Percentiles rank a stretch among this genome's conserved stretches.
Evolutionary conservation across 2,888 invertebrate genomes (phyloP).

Genomic region (Hyppa rectilinea): DNA sequence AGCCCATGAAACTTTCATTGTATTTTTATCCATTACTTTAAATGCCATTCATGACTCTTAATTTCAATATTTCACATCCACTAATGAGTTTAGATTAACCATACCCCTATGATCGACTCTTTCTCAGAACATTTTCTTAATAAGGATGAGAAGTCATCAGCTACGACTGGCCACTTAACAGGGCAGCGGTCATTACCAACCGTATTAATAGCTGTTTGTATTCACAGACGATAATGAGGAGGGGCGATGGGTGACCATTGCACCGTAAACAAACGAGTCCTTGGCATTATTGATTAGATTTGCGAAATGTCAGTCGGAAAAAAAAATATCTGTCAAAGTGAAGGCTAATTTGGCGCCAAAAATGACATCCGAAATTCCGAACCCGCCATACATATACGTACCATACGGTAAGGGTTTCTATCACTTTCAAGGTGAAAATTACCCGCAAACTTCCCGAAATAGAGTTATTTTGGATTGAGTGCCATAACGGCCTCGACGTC

Average conservation of each 20-base stretch:
- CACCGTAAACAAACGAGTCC: slow-evolving; percentile 69
- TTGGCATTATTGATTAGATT: slow-evolving; percentile 61
- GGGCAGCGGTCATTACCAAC: slow-evolving; percentile 71
- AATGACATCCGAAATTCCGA: background rate
- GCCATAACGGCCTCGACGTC: background rate
- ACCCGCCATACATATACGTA: background rate
- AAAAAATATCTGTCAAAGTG: slow-evolving; percentile 28
- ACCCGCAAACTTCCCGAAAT: background rate
- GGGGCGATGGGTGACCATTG: slow-evolving; percentile 69
- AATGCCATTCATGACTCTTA: slow-evolving; percentile 33
- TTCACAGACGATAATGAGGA: slow-evolving; percentile 66
- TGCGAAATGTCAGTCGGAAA: slow-evolving; percentile 44
- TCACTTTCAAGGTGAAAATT: slow-evolving; percentile 10
- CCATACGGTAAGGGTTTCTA: background rate
- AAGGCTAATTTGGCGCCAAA: slow-evolving; percentile 29
- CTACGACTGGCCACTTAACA: slow-evolving; percentile 66
- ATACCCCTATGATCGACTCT: slow-evolving; percentile 50
- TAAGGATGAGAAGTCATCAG: slow-evolving; percentile 73
- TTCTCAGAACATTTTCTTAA: slow-evolving; percentile 72
- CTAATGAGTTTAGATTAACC: slow-evolving; percentile 49
- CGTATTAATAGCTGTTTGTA: slow-evolving; percentile 76
- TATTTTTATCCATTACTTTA: slow-evolving; percentile 17
- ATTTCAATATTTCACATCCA: slow-evolving; percentile 51
- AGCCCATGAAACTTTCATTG: slow-evolving; percentile 11
- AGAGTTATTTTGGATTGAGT: slow-evolving; percentile 12